These are phyloP conservation scores for Xiphorhynchus elegans DNA, from an alignment of 2,113 vertebrate genomes.

Conservation along the genomic window DNA sequence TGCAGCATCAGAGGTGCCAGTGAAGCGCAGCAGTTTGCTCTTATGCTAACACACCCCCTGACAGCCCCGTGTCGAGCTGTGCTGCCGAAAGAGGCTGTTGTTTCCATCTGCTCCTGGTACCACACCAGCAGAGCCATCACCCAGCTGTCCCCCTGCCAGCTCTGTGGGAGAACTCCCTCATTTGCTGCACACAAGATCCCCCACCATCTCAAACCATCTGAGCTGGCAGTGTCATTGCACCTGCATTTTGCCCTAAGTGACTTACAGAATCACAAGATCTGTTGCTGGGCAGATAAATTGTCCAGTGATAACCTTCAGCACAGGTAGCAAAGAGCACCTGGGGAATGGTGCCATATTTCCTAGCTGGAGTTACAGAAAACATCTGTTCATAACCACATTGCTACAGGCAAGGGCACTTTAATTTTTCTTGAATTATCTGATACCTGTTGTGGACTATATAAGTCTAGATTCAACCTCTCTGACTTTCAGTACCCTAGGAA, in stretches of 20 bases:
- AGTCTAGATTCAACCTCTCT: background rate
- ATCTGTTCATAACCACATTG: background rate
- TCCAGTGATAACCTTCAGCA: background rate
- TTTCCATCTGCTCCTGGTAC: background rate
- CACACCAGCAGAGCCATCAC: background rate
- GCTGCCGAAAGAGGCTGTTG: background rate
- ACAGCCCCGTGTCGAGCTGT: background rate
- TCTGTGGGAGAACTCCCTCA: background rate
- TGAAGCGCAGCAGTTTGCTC: background rate
- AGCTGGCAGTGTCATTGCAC: background rate
- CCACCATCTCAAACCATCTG: background rate
- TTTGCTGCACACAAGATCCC: background rate
- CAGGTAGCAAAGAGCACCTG: background rate
- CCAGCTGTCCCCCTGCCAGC: background rate
- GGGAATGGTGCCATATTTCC: background rate
- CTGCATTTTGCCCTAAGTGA: background rate
- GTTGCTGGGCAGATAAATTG: background rate
- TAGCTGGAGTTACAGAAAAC: background rate
- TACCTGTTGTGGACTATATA: background rate
- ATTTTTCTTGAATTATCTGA: background rate
- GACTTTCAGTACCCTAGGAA: background rate
- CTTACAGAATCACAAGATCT: fast-evolving
- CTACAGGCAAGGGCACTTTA: background rate
- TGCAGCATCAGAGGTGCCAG: background rate
- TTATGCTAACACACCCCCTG: background rate